phyloP scores from a whole-genome alignment of 1,140 invertebrate species.

The Hirudo medicinalis region DNA sequence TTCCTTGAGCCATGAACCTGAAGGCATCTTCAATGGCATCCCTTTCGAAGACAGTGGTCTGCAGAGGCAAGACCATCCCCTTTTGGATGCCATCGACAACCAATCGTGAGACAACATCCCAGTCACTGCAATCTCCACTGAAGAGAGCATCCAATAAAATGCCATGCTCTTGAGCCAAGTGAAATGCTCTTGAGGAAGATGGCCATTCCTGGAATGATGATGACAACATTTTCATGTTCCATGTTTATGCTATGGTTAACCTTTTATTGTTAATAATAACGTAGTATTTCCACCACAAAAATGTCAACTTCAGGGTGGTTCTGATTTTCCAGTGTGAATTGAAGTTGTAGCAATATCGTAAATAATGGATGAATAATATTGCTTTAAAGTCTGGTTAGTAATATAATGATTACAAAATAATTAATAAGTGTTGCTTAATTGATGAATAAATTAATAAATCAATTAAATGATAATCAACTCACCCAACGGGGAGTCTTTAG shows the following conservation, averaged over 20 bases:
- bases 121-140: slow-evolving; percentile 55
- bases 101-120: slow-evolving; percentile 57
- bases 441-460: too few species aligned
- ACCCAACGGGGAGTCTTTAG: slow-evolving; percentile 66
- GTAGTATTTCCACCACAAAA: too few species aligned
- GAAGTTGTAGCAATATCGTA: too few species aligned
- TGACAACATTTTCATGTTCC: slow-evolving; percentile 9
- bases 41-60: slow-evolving; percentile 63
- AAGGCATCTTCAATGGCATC: slow-evolving; percentile 84
- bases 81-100: slow-evolving; percentile 65
- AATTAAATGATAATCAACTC: slow-evolving; percentile 19
- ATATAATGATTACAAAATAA: too few species aligned
- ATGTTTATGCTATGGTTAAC: too few species aligned
- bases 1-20: slow-evolving; percentile 83
- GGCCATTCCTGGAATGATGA: slow-evolving; percentile 58
- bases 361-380: too few species aligned
- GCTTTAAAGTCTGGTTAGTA: too few species aligned
- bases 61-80: slow-evolving; percentile 71
- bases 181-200: slow-evolving; percentile 87
- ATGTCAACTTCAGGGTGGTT: too few species aligned
- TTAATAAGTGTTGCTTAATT: too few species aligned
- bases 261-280: too few species aligned
- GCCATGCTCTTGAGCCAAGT: slow-evolving; percentile 92
- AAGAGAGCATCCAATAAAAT: slow-evolving; percentile 83
- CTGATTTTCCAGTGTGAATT: too few species aligned